Evolutionary conservation across 2,888 invertebrate genomes (phyloP).

Genomic region (Orchesella flavescens): DNA sequence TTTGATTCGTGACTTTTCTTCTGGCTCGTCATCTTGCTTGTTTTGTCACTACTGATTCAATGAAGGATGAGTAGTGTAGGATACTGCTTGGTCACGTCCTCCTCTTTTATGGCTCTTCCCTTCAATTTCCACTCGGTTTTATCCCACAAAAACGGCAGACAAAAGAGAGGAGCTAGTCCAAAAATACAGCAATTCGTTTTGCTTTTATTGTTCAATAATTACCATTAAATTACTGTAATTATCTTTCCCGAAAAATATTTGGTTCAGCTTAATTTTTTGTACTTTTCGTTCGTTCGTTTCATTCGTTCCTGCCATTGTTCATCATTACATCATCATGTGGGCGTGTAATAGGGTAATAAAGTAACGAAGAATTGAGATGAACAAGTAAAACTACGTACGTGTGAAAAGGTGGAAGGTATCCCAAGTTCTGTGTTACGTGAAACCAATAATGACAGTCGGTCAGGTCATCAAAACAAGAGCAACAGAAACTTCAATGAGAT

Average conservation of each 20-base stretch:
- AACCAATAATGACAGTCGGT: neutral
- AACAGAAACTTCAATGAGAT: no score
- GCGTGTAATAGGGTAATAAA: neutral
- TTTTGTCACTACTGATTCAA: neutral
- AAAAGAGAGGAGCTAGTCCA: constrained; percentile 25
- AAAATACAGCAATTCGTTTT: constrained; percentile 34
- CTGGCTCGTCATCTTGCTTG: constrained; percentile 20
- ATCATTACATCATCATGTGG: neutral
- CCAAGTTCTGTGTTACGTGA: neutral
- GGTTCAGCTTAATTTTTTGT: constrained; percentile 45
- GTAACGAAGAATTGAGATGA: neutral
- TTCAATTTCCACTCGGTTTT: constrained; percentile 5
- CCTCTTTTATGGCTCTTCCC: neutral
- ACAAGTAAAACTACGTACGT: neutral
- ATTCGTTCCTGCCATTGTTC: constrained; percentile 6
- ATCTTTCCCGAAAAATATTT: constrained; percentile 30
- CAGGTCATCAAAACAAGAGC: no score
- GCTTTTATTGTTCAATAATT: constrained; percentile 47
- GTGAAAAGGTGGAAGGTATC: neutral
- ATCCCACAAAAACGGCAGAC: constrained; percentile 5
- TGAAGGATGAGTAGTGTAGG: neutral
- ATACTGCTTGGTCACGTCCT: constrained; percentile 30
- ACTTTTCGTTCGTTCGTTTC: constrained; percentile 18
- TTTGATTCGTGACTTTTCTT: constrained; percentile 2
- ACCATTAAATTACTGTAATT: constrained; percentile 58